Percentiles rank a stretch among this genome's conserved stretches.
phyloP scores from a whole-genome alignment of 2,797 vertebrate species.

The Spinibarbus caldwelli region DNA sequence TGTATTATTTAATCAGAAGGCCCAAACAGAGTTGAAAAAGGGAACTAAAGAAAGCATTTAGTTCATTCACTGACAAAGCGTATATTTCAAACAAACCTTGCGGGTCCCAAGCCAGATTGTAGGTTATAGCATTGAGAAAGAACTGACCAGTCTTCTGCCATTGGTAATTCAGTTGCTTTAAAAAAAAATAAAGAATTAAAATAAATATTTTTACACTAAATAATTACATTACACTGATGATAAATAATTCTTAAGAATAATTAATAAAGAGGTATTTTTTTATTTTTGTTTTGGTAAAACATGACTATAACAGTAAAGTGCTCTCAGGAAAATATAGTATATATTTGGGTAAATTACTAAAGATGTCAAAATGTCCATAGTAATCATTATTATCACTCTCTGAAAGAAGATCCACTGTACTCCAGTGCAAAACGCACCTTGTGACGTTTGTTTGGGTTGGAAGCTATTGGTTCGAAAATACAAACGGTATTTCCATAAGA shows the following conservation, averaged over 20 bases:
- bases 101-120: conserved; percentile 98
- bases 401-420: too few relatives aligned
- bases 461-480: conserved; percentile 93
- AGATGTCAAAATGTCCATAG: not conserved
- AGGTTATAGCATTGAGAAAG: conserved; percentile 95
- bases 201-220: not conserved
- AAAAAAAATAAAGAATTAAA: conserved; percentile 24
- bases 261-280: not conserved
- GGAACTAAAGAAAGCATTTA: not conserved
- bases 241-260: not conserved
- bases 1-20: not conserved
- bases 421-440: conserved; percentile 62
- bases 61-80: not conserved
- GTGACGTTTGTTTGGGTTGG: conserved; percentile 87
- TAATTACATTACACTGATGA: not conserved
- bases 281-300: not conserved
- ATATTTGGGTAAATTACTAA: not conserved
- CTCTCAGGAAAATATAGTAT: not conserved
- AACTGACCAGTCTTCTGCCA: conserved; percentile 99
- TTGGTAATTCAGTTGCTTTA: conserved; percentile 94
- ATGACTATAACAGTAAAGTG: not conserved
- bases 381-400: not conserved
- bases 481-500: conserved; percentile 98
- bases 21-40: not conserved
- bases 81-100: conserved; percentile 85